Base-by-base conservation (phyloP, 64 coral and sea anemone genomes). In the Platygyra sinensis region DNA sequence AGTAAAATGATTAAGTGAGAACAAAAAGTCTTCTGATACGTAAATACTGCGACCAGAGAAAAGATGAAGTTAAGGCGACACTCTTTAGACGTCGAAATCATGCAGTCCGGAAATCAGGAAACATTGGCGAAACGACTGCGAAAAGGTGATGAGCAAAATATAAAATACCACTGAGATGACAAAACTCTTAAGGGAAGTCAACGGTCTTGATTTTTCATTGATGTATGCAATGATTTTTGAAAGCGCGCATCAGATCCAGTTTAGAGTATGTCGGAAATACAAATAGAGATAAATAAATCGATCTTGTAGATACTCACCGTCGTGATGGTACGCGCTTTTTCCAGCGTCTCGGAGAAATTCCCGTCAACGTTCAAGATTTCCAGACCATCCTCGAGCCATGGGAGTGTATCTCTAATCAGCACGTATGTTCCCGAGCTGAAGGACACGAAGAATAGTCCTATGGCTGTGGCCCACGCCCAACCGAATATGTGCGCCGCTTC, bases 401-500 rank as follows among this genome's bases (percentile, higher is more conserved):
- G 96, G 14, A 98, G 77, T 20, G 91, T 91, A 33, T 92, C 93
- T 16, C 75, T 86, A 24, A 92, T 92, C 6, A 94, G 67, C 12
- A 89, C 86, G 72, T 79, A 86, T 6, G 93, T 98, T 15, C 93
- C 96, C 61, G 86, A 87, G 31, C 91, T 72, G 64, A 98, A 98
- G 10, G 96, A 94, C 25, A 98, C 32, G 49, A 98, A 61, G 75
- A 94, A 98, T 4, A 98, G 74, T 16, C 92, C 96, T 50, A 98
- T 98, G 2, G 93, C 93, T 5, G 96, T 98, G 16, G 96, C 96
- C 96, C 96, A 98, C 5, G 96, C 96, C 54, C 83, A 82, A 30
- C 96, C 96, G 49, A 94, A 98, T 63, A 94, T 98, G 52, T 94
- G 89, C 7, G 83, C 82, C 7, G 96, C 96, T 74, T 98, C 96